Conservation (phyloP, 1,140 invertebrate species). For the Bombus polaris region DNA sequence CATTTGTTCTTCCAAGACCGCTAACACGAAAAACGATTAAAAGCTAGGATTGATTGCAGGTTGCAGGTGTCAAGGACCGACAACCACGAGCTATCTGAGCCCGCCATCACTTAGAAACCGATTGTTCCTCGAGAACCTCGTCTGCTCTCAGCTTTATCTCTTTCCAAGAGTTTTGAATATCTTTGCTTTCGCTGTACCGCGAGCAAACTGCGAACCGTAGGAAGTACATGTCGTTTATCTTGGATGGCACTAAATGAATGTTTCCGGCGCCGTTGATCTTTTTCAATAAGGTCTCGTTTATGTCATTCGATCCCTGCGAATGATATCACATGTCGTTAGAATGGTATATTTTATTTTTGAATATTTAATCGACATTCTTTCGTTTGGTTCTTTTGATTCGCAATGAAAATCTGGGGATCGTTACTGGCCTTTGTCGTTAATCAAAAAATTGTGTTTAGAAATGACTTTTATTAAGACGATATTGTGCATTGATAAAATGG, state of each 20-base stretch:
- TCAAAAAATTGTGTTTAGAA: too few relatives aligned
- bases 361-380: too few relatives aligned
- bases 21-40: conserved; percentile 7
- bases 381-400: too few relatives aligned
- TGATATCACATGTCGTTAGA: neutral
- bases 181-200: conserved; percentile 90
- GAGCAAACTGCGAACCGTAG: conserved; percentile 96
- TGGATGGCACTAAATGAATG: conserved; percentile 97
- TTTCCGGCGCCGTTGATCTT: conserved; percentile 95
- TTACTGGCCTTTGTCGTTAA: too few relatives aligned
- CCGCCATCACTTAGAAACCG: conserved; percentile 81
- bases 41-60: conserved; percentile 79
- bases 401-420: too few relatives aligned
- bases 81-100: conserved; percentile 78
- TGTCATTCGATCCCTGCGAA: conserved; percentile 88
- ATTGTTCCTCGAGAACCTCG: conserved; percentile 84
- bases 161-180: conserved; percentile 93
- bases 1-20: conserved; percentile 17
- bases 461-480: too few relatives aligned
- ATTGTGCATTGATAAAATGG: too few relatives aligned
- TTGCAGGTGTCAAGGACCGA: conserved; percentile 74
- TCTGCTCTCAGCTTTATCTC: conserved; percentile 90
- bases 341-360: too few relatives aligned
- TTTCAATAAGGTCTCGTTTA: conserved; percentile 92
- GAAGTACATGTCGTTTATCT: conserved; percentile 92